Conservation (phyloP, 1,140 invertebrate genomes). For the Latrodectus geometricus region DNA sequence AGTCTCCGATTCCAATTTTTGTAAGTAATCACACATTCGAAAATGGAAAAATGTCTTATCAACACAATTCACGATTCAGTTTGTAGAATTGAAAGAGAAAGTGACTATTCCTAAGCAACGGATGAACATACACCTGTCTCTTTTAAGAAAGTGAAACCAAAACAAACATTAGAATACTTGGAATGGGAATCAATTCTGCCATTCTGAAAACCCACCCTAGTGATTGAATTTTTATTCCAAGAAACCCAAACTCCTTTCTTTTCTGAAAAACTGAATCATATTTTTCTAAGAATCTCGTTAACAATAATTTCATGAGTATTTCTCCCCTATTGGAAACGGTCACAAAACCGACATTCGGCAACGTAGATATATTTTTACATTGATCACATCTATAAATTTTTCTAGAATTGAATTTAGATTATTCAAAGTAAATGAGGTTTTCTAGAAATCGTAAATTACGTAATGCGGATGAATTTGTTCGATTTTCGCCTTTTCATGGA, state of each 20-base stretch:
- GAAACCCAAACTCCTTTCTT: conserved; percentile 28
- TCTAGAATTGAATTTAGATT: background rate
- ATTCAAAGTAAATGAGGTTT: background rate
- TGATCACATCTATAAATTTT: no score
- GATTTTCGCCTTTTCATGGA: conserved; percentile 15
- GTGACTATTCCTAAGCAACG: background rate
- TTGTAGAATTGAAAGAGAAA: background rate
- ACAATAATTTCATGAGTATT: background rate
- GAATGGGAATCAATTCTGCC: background rate
- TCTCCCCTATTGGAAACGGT: background rate
- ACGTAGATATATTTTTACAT: background rate
- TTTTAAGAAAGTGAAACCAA: conserved; percentile 1
- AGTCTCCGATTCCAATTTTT: background rate
- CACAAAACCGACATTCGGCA: background rate
- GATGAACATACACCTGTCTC: background rate
- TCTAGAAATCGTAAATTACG: background rate
- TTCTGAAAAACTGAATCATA: background rate
- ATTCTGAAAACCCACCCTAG: background rate
- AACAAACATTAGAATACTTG: conserved; percentile 40
- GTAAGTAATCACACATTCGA: background rate
- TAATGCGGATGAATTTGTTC: conserved; percentile 3
- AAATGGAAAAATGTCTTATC: background rate
- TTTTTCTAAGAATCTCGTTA: no score
- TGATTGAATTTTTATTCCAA: conserved; percentile 24
- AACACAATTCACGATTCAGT: background rate